phyloP scores from a whole-genome alignment of 1,140 invertebrate species.

The Callitettix versicolor region DNA sequence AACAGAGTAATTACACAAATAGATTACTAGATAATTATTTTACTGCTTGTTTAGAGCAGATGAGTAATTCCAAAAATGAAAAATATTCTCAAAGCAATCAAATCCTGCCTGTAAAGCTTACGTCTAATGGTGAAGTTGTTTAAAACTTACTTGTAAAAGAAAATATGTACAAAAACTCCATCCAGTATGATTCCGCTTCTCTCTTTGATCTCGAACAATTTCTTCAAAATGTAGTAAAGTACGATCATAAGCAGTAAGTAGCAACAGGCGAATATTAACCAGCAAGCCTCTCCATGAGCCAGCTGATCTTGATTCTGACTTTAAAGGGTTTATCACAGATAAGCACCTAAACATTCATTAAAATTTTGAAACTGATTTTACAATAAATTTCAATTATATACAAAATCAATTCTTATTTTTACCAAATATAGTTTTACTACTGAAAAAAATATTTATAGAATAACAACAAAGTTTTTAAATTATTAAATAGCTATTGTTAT shows the following conservation, averaged over 20 bases:
- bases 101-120: too few species aligned
- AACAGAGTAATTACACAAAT: too few species aligned
- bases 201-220: constrained; percentile 77
- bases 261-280: constrained; percentile 65
- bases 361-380: too few species aligned
- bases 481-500: constrained; percentile 1
- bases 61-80: too few species aligned
- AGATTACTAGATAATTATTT: constrained; percentile 16
- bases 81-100: too few species aligned
- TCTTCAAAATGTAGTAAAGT: constrained; percentile 81
- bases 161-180: constrained; percentile 96
- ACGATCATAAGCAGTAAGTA: constrained; percentile 80
- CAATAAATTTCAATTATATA: not conserved
- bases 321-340: constrained; percentile 80
- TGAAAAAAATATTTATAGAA: not conserved
- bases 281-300: constrained; percentile 84
- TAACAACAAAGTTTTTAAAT: not conserved
- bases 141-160: constrained; percentile 63
- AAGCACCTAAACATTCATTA: constrained; percentile 60
- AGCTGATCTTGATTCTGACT: constrained; percentile 73
- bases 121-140: not conserved
- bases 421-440: too few species aligned
- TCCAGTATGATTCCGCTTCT: constrained; percentile 75
- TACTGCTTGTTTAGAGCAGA: too few species aligned
- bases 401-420: not conserved